Evolutionary conservation across 2,888 invertebrate species (phyloP).

Genomic region (Ganaspis brasiliensis): DNA sequence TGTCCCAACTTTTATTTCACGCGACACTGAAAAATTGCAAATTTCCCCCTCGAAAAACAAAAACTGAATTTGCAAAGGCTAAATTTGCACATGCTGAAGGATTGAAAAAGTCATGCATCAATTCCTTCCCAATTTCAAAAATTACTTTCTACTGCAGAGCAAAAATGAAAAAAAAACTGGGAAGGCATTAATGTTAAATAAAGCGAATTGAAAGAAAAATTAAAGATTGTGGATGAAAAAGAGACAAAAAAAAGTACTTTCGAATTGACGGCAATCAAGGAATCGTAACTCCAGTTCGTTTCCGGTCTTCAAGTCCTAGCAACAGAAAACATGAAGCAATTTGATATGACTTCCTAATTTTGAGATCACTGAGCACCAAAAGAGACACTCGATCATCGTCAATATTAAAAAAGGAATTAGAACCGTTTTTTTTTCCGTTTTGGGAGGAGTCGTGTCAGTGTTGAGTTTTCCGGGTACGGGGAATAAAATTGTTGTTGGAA

Average conservation of each 20-base stretch:
- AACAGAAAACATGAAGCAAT: constrained; percentile 37
- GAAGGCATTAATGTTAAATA: constrained; percentile 1
- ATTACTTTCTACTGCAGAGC: constrained; percentile 7
- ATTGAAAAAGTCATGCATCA: neutral
- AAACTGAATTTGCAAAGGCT: no score
- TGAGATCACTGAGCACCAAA: constrained; percentile 44
- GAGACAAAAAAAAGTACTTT: constrained; percentile 28
- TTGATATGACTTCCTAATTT: constrained; percentile 16
- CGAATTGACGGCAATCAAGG: constrained; percentile 34
- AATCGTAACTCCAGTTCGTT: constrained; percentile 31
- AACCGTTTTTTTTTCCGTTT: constrained; percentile 33
- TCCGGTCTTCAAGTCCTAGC: constrained; percentile 36
- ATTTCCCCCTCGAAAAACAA: no score
- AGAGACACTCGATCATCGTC: constrained; percentile 17
- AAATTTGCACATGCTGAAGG: neutral
- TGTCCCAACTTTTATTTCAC: no score
- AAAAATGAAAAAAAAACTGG: constrained; percentile 1
- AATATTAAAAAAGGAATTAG: neutral
- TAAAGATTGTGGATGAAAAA: neutral
- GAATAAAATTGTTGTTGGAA: constrained; percentile 18
- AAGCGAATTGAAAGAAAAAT: constrained; percentile 19
- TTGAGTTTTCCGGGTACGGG: constrained; percentile 31
- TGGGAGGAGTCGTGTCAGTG: constrained; percentile 23
- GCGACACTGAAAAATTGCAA: no score
- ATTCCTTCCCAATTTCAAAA: constrained; percentile 5